Evolutionary conservation across 2,888 invertebrate genomes (phyloP), one percentile per base, ranked within the genome.

Genomic region (Rosalia funebris): DNA sequence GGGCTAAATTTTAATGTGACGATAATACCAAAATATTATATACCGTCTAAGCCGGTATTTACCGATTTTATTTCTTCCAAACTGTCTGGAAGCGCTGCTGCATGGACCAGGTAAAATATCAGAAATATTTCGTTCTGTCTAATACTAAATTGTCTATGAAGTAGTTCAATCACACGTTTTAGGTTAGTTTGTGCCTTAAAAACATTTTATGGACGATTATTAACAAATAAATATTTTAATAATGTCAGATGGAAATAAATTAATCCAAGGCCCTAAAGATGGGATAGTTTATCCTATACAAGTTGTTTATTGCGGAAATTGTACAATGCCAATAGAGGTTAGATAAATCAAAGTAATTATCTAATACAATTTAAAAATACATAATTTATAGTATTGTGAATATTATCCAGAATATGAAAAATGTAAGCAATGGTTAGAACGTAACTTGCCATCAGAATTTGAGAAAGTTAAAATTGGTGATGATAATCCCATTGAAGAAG

Each of bases 341-440:
- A 82, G 74, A 66, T 37, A 17, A 16, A n/a, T 2, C 11, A 34
- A n/a, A n/a, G n/a, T n/a, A n/a, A n/a, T n/a, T n/a, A n/a, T n/a
- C n/a, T n/a, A n/a, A n/a, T n/a, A n/a, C 11, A 44, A 41, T 11
- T 31, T n/a, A 15, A 19, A 25, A 44, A 11, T 11, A 11, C 34
- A 59, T 62, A 57, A 57, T 57, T 77, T 81, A 12, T 79, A 95
- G 92, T 99, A 98, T 81, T 98, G 98, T 82, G 98, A 98, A 85
- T 97, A 94, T 82, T 96, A 97, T 82, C 98, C 98, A 7, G 96
- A 96, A 81, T 95, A 95, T 80, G 98, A 97, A 67, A 96, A 96
- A 83, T 99, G 98, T 80, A 96, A 96, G 81, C 91, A 91, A 69
- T 99, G 98, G 98, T 83, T 98, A 66, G 96, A 97, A 82, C 92